These are phyloP conservation scores for Rhinogobius similis DNA, from an alignment of 2,113 vertebrate genomes.

Conservation along the genomic window DNA sequence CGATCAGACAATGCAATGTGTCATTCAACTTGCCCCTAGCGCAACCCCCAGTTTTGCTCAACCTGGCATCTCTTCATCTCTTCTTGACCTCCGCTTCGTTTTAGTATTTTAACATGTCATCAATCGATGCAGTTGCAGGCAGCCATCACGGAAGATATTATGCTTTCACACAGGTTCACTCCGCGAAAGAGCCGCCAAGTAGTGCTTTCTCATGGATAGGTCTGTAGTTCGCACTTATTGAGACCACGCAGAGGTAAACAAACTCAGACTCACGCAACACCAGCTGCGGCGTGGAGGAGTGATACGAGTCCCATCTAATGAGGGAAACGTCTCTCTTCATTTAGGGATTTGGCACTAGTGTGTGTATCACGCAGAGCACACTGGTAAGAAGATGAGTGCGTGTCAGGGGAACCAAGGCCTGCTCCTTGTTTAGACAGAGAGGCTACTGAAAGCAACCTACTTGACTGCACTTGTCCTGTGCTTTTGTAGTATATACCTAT, in stretches of 20 bases:
- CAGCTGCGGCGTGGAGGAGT: conserved; percentile 8
- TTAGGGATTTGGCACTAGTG: conserved; percentile 21
- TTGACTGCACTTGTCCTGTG: background rate
- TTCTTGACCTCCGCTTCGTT: conserved; percentile 28
- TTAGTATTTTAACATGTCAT: conserved; percentile 59
- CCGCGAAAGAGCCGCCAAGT: conserved; percentile 49
- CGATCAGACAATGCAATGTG: conserved; percentile 67
- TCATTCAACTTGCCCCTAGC: conserved; percentile 63
- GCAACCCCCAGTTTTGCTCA: conserved; percentile 23
- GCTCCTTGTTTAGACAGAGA: conserved; percentile 13
- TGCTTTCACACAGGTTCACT: conserved; percentile 50
- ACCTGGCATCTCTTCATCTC: background rate
- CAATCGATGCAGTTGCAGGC: conserved; percentile 59
- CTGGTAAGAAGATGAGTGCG: conserved; percentile 62
- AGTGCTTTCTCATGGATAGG: conserved; percentile 43
- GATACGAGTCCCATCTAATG: conserved; percentile 48
- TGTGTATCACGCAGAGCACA: conserved; percentile 28
- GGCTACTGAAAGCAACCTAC: no score
- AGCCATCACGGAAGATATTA: conserved; percentile 67
- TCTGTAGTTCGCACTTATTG: conserved; percentile 41
- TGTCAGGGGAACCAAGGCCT: conserved; percentile 36
- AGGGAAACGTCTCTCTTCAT: conserved; percentile 43
- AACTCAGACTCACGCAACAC: conserved; percentile 34
- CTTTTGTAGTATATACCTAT: background rate
- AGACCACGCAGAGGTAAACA: conserved; percentile 43